These are phyloP conservation scores for Oryzias sinensis DNA, from an alignment of 2,797 vertebrate species.

Conservation along the genomic window DNA sequence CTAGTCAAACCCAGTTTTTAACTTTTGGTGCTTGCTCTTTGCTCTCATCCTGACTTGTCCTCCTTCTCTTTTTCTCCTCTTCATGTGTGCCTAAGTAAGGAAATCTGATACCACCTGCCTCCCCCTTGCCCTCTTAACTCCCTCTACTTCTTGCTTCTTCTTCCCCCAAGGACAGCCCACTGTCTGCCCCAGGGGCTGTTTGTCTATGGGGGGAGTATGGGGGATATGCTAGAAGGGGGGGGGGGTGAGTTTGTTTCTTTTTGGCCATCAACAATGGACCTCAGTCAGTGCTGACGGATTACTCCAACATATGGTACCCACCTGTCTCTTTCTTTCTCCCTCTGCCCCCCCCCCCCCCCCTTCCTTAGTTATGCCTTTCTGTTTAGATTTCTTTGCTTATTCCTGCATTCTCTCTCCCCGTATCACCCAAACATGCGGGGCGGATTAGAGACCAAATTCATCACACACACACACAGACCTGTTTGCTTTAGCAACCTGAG, in stretches of 20 bases:
- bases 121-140: constrained; percentile 57
- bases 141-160: constrained; percentile 38
- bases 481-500: constrained; percentile 83
- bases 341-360: constrained; percentile 23
- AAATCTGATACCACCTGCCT: constrained; percentile 75
- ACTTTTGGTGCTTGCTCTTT: constrained; percentile 6
- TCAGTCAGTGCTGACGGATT: constrained; percentile 82
- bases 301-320: constrained; percentile 85
- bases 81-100: constrained; percentile 47
- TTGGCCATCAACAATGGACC: constrained; percentile 81
- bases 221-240: constrained; percentile 44
- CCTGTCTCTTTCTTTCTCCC: constrained; percentile 71
- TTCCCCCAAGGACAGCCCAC: constrained; percentile 73
- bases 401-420: constrained; percentile 66
- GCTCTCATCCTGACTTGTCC: constrained; percentile 34
- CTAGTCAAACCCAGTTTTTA: no score
- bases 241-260: constrained; percentile 71
- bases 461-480: constrained; percentile 76
- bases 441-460: constrained; percentile 78
- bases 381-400: constrained; percentile 73
- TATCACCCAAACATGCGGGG: constrained; percentile 75
- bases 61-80: constrained; percentile 16
- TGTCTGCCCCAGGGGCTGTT: constrained; percentile 75
- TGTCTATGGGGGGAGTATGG: constrained; percentile 66
- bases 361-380: constrained; percentile 46